A percentile compares a stretch with the other conserved stretches of the same genome.
phyloP scores from a whole-genome alignment of 2,888 invertebrate genomes.

The Prosopocoilus inquinatus region DNA sequence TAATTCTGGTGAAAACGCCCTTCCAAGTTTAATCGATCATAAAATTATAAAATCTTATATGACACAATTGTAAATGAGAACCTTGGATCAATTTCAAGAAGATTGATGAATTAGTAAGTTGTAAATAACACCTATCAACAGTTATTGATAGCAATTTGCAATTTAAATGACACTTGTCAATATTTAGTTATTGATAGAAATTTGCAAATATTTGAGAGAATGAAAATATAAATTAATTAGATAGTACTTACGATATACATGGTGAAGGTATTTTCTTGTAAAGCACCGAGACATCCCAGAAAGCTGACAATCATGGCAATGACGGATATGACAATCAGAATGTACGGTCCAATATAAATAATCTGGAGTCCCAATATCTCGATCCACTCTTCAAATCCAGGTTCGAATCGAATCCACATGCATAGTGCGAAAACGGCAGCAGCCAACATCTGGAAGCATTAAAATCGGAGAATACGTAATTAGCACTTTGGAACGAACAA shows the following conservation, averaged over 20 bases:
- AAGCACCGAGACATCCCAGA: slow-evolving; percentile 78
- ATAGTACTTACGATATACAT: slow-evolving; percentile 65
- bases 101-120: too few species aligned
- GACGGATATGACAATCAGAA: slow-evolving; percentile 70
- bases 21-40: too few species aligned
- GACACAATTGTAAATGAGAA: too few species aligned
- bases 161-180: too few species aligned
- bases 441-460: slow-evolving; percentile 67
- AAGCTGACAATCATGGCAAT: slow-evolving; percentile 75
- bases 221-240: slow-evolving; percentile 12
- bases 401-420: slow-evolving; percentile 79
- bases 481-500: slow-evolving; percentile 2
- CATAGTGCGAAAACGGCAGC: slow-evolving; percentile 74
- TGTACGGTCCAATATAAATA: slow-evolving; percentile 82
- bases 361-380: slow-evolving; percentile 68
- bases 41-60: too few species aligned
- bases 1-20: too few species aligned
- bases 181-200: too few species aligned
- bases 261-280: slow-evolving; percentile 70
- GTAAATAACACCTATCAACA: too few species aligned
- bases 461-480: too few species aligned
- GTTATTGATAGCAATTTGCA: too few species aligned
- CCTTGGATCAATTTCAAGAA: too few species aligned
- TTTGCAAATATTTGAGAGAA: too few species aligned
- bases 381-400: slow-evolving; percentile 81